A percentile compares a stretch with the other conserved stretches of the same genome.
These are phyloP conservation scores for Dendrophyllia cribrosa DNA, from an alignment of 64 coral and sea anemone species.

Conservation along the genomic window DNA sequence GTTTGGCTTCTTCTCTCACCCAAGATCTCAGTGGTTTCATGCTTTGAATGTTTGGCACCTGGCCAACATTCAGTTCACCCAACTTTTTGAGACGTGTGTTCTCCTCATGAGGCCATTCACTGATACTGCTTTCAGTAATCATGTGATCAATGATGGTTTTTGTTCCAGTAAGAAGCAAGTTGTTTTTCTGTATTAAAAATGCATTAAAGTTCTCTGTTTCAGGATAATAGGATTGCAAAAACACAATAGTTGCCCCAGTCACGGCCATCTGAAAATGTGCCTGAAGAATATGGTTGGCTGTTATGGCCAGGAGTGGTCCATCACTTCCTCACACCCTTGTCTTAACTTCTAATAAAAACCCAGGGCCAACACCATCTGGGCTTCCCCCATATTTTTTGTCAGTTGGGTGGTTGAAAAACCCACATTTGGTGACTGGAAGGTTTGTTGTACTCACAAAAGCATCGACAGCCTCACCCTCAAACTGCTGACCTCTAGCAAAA, in stretches of 20 bases:
- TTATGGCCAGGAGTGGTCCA: neutral
- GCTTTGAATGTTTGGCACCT: constrained; percentile 18
- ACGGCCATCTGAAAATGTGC: constrained; percentile 43
- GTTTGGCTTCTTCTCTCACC: constrained; percentile 2
- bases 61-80: neutral
- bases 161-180: constrained; percentile 19
- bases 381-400: too few relatives aligned
- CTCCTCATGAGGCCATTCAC: constrained; percentile 62
- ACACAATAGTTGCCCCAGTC: constrained; percentile 23
- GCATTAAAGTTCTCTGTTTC: constrained; percentile 40
- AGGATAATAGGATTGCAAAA: constrained; percentile 54
- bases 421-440: too few relatives aligned
- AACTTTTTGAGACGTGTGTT: constrained; percentile 4
- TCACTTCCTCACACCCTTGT: too few relatives aligned
- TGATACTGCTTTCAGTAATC: neutral
- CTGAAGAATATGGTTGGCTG: constrained; percentile 40
- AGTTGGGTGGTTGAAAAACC: too few relatives aligned
- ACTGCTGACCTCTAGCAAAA: too few relatives aligned
- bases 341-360: too few relatives aligned
- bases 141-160: constrained; percentile 51
- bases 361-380: too few relatives aligned
- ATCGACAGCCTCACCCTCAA: too few relatives aligned
- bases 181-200: constrained; percentile 9
- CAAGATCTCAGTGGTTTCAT: constrained; percentile 29
- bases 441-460: too few relatives aligned